A percentile compares a stretch with the other conserved stretches of the same genome.
Conservation (phyloP, 1,140 invertebrate species). For the Papilio glaucus region DNA sequence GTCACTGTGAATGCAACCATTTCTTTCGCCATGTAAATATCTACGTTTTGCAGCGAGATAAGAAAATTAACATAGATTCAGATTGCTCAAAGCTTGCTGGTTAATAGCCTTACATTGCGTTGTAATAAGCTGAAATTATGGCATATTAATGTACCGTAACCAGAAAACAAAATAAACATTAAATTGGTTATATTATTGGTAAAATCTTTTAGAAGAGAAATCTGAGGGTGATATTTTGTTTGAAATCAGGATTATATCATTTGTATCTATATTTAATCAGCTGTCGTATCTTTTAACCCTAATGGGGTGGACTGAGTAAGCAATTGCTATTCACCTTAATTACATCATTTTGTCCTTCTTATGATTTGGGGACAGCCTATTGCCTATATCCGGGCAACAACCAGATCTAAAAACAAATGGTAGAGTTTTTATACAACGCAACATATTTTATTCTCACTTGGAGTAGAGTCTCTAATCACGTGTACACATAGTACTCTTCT, state of each 20-base stretch:
- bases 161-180: slow-evolving; percentile 2
- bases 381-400: no score
- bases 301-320: no score
- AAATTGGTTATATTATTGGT: slow-evolving; percentile 7
- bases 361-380: no score
- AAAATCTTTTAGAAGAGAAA: neutral
- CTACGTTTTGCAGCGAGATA: slow-evolving; percentile 9
- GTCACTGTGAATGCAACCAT: slow-evolving; percentile 10
- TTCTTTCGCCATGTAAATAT: slow-evolving; percentile 28
- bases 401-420: no score
- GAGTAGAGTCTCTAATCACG: no score
- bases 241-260: neutral
- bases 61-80: slow-evolving; percentile 35
- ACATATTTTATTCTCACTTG: no score
- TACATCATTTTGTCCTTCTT: no score
- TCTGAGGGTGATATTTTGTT: neutral
- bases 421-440: no score
- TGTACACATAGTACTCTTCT: no score
- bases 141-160: slow-evolving; percentile 9
- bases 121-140: slow-evolving; percentile 15
- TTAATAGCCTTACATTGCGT: slow-evolving; percentile 21
- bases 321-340: no score
- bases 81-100: slow-evolving; percentile 4
- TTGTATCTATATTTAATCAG: neutral
- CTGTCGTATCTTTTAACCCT: no score